Base-by-base conservation (phyloP, 53 echinoderm and acorn worm genomes). In the Temnopleurus reevesii region DNA sequence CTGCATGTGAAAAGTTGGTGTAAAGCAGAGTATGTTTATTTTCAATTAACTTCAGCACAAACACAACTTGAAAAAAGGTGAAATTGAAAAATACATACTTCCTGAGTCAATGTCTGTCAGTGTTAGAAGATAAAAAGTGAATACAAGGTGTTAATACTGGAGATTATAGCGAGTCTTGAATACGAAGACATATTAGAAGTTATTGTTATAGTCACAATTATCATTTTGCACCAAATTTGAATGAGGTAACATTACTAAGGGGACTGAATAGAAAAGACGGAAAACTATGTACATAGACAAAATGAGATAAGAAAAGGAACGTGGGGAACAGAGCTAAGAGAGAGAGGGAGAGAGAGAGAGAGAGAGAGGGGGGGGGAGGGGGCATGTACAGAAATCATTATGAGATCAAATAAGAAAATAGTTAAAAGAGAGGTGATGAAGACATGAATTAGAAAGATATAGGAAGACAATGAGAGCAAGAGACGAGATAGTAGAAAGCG, bases 81-180 rank as follows among this genome's bases (percentile, higher is more conserved):
- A n/a, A n/a, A n/a, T n/a, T n/a, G n/a, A n/a, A n/a, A n/a, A n/a
- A 63, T 63, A 63, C 63, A 31, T 63, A 63, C 63, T 30, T 63
- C 30, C 33, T 33, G 4, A 19, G 63, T 63, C 34, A 34, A 63
- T 63, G 33, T 63, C 63, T 63, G 63, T 63, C 63, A 33, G 63
- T 17, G 5, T 33, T 31, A 31, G 13, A 63, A 63, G 18, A 33
- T 63, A 63, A 9, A 33, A 63, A 63, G 2, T 30, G 63, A 34
- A 63, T 30, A 31, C 4, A 33, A 31, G n/a, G n/a, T 1, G 49
- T 12, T 12, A 49, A 49, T 12, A 49, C n/a, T n/a, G n/a, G n/a
- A n/a, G n/a, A n/a, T n/a, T n/a, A n/a, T n/a, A n/a, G n/a, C n/a
- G n/a, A n/a, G n/a, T n/a, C n/a, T n/a, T 49, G 9, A 13, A 49